phyloP scores from a whole-genome alignment of 2,888 invertebrate species.

The Rhorus exstirpatorius region DNA sequence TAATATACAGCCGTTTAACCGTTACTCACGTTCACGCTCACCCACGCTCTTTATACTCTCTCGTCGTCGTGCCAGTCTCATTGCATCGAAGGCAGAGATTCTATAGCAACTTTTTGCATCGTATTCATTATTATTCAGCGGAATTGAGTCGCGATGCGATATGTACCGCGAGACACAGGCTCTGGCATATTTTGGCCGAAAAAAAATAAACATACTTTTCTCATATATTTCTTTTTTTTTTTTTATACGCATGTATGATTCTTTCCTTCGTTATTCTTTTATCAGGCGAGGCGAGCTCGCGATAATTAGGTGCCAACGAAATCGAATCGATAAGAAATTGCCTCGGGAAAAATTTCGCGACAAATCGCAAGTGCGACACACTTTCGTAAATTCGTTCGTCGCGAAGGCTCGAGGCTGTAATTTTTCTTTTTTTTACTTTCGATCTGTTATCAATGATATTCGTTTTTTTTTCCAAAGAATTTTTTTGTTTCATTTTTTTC shows the following conservation, averaged over 20 bases:
- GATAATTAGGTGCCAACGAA: constrained; percentile 50
- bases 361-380: background rate
- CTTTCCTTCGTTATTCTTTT: constrained; percentile 25
- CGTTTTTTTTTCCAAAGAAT: constrained; percentile 23
- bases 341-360: constrained; percentile 26
- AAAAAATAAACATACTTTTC: background rate
- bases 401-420: background rate
- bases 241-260: too few relatives aligned
- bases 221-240: background rate
- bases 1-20: constrained; percentile 57
- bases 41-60: constrained; percentile 51
- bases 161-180: background rate
- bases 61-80: constrained; percentile 44
- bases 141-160: constrained; percentile 15
- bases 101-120: constrained; percentile 45
- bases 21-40: constrained; percentile 62
- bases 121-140: constrained; percentile 42
- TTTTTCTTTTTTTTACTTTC: background rate
- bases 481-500: background rate
- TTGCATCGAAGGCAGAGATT: constrained; percentile 47
- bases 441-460: background rate
- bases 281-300: constrained; percentile 21
- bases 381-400: background rate
- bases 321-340: constrained; percentile 52
- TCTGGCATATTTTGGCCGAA: background rate